Percentiles rank a stretch among this genome's conserved stretches.
These are phyloP conservation scores for Rhadinocentrus ornatus DNA, from an alignment of 2,797 vertebrate species.

Conservation along the genomic window DNA sequence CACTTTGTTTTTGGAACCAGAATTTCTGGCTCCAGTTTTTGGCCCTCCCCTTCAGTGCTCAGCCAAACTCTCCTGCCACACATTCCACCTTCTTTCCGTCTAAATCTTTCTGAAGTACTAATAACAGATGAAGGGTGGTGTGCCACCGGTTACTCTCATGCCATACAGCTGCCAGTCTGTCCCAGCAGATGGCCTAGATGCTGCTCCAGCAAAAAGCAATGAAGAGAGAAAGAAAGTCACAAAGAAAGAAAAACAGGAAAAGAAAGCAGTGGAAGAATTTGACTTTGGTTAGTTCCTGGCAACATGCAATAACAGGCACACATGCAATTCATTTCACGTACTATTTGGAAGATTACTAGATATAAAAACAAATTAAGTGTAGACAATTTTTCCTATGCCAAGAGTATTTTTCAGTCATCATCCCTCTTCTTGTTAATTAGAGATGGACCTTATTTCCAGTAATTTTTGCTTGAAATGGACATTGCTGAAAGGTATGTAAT, in stretches of 20 bases:
- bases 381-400: slow-evolving; percentile 35
- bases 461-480: slow-evolving; percentile 14
- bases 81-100: slow-evolving; percentile 48
- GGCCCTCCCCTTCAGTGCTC: slow-evolving; percentile 44
- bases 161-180: slow-evolving; percentile 44
- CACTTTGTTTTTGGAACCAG: slow-evolving; percentile 74
- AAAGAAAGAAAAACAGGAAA: slow-evolving; percentile 46
- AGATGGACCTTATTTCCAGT: not conserved
- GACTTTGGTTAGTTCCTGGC: slow-evolving; percentile 59
- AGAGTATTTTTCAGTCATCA: slow-evolving; percentile 17
- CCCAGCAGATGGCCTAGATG: slow-evolving; percentile 57
- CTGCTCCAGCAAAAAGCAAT: slow-evolving; percentile 28
- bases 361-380: slow-evolving; percentile 59
- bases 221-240: slow-evolving; percentile 47
- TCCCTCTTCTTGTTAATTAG: not conserved
- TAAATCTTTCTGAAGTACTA: slow-evolving; percentile 50
- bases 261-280: slow-evolving; percentile 47
- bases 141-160: slow-evolving; percentile 54
- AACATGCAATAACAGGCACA: slow-evolving; percentile 45
- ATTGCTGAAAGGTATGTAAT: slow-evolving; percentile 15
- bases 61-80: slow-evolving; percentile 36
- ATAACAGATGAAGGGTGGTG: slow-evolving; percentile 65
- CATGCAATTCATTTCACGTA: slow-evolving; percentile 58
- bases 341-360: slow-evolving; percentile 57
- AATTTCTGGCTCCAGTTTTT: slow-evolving; percentile 60